Base-by-base conservation (phyloP, 2,888 invertebrate genomes). In the Teinopalpus imperialis region DNA sequence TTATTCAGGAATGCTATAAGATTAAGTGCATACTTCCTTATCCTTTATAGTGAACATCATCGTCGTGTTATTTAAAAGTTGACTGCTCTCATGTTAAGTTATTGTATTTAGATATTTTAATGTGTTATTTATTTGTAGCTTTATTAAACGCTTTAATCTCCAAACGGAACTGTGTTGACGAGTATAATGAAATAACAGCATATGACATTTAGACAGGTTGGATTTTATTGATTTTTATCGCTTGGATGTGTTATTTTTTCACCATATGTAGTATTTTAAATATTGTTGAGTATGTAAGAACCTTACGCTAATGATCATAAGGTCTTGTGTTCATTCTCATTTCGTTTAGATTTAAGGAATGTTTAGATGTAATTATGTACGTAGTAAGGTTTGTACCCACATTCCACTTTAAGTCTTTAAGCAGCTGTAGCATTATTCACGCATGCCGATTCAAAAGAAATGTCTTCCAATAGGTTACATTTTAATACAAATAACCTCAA, bases 61-160 rank as follows among this genome's bases (percentile, higher is more conserved):
- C 37, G 48, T 44, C 51, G 58, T 69, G 74, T 78, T 73, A 68
- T 80, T 86, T 77, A 64, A 67, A 80, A 76, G 85, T 85, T 85
- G 79, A 80, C 78, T 80, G 80, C 79, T 79, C 52, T 78, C 73
- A 83, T 72, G 88, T 88, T 88, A 87, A 83, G 86, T 88, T 88
- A 82, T 86, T 81, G 81, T 86, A 85, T 81, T 80, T 77, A 74
- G 78, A 88, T 87, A 88, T 87, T 86, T 83, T 88, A 88, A 83
- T 73, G 75, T 80, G 88, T 88, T 88, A 87, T 88, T 88, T 86
- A 88, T 87, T 87, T 82, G 74, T 88, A 87, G 88, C 86, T 86
- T 83, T 82, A 86, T 77, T 63, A 66, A 65, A 74, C 69, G 85
- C 85, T 86, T 85, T 79, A 79, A 82, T 76, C 72, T 69, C 55